phyloP scores from a whole-genome alignment of 2,113 vertebrate genomes.

The Brachypodius melanocephalos region DNA sequence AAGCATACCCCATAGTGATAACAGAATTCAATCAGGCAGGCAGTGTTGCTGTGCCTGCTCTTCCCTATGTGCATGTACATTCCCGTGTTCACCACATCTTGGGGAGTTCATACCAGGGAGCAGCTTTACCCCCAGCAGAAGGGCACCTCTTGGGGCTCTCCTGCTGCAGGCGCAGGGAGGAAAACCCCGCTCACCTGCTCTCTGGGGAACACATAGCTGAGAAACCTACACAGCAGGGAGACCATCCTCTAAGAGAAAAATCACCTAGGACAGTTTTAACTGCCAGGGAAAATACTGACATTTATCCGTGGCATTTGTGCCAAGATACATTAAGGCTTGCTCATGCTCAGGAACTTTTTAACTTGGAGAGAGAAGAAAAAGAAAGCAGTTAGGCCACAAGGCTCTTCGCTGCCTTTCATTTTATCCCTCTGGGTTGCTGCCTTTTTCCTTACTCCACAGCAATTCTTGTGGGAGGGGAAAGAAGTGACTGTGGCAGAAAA shows the following conservation, averaged over 20 bases:
- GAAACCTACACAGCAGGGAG: background rate
- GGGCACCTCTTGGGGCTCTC: background rate
- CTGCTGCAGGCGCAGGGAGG: background rate
- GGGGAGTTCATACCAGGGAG: background rate
- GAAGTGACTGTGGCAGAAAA: background rate
- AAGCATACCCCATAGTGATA: background rate
- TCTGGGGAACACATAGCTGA: background rate
- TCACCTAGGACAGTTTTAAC: background rate
- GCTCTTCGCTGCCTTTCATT: background rate
- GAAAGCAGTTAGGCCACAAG: background rate
- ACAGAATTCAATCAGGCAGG: background rate
- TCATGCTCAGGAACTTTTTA: background rate
- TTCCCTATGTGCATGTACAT: rapidly evolving
- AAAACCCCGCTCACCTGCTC: background rate
- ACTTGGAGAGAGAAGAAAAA: background rate
- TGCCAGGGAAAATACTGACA: background rate
- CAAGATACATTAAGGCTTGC: background rate
- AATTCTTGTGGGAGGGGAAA: background rate
- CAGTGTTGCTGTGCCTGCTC: rapidly evolving
- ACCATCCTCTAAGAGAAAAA: background rate
- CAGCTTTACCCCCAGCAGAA: background rate
- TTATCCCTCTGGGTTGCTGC: background rate
- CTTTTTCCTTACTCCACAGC: background rate
- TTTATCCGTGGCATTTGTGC: background rate
- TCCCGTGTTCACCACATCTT: background rate